Percentiles rank a stretch among this genome's conserved stretches.
phyloP scores from a whole-genome alignment of 2,888 invertebrate species.

The Tipula lateralis region DNA sequence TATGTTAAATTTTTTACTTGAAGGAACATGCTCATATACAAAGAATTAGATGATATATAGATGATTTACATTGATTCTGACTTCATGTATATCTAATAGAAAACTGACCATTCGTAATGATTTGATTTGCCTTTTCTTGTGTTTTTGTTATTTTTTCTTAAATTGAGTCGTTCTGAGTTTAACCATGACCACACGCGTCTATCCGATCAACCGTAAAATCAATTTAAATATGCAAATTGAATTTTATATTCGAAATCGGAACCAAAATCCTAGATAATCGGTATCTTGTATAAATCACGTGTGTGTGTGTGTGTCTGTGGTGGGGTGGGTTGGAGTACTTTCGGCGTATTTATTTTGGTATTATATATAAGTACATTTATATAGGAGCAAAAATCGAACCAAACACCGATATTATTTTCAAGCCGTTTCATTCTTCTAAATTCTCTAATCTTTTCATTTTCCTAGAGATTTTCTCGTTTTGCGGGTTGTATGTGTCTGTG shows the following conservation, averaged over 20 bases:
- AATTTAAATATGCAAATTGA: neutral
- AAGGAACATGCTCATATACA: neutral
- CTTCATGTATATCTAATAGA: too few relatives aligned
- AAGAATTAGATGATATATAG: too few relatives aligned
- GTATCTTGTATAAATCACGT: neutral
- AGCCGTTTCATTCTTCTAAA: neutral
- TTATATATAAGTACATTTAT: neutral
- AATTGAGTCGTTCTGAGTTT: neutral
- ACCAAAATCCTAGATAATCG: neutral
- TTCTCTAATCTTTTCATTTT: neutral
- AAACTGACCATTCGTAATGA: neutral
- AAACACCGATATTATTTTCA: neutral
- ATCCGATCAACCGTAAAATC: neutral
- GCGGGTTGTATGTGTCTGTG: neutral
- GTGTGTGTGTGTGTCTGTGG: too few relatives aligned
- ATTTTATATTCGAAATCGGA: neutral
- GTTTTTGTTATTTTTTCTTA: neutral
- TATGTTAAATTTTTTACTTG: neutral
- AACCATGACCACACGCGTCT: neutral
- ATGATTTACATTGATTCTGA: neutral
- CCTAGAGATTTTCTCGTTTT: neutral
- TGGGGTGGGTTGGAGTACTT: too few relatives aligned
- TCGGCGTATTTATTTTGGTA: neutral
- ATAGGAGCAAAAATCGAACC: neutral
- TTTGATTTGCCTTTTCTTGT: neutral